These are phyloP conservation scores for Eremophila alpestris DNA, from an alignment of 2,797 vertebrate species.

Conservation along the genomic window DNA sequence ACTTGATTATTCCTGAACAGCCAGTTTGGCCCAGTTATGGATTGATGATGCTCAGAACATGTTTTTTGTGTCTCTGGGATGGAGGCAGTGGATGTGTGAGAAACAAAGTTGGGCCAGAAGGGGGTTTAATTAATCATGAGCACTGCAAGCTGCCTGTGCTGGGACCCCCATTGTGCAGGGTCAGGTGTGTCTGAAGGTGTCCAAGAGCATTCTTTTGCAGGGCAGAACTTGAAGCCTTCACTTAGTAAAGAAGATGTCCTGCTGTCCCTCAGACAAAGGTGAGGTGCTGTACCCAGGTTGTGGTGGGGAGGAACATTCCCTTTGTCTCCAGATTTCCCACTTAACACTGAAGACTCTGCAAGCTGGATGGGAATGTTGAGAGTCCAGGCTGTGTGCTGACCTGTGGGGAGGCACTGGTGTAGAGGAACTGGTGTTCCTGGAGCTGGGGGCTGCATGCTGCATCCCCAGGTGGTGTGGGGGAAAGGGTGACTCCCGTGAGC, in stretches of 20 bases:
- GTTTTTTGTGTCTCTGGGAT: background rate
- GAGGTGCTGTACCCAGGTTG: rapidly evolving
- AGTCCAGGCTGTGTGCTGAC: rapidly evolving
- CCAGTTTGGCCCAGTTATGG: background rate
- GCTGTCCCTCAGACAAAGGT: background rate
- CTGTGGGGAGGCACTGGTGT: rapidly evolving
- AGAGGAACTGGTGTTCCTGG: rapidly evolving
- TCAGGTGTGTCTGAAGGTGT: background rate
- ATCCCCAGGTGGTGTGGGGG: rapidly evolving
- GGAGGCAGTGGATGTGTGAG: background rate
- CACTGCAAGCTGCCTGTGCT: background rate
- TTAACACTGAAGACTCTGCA: rapidly evolving
- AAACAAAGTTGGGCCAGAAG: background rate
- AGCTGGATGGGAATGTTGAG: rapidly evolving
- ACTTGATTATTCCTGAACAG: background rate
- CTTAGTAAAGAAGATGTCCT: rapidly evolving
- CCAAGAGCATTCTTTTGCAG: rapidly evolving
- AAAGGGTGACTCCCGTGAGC: background rate
- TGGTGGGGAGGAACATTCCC: background rate
- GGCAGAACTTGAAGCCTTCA: too few species aligned
- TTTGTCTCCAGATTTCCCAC: rapidly evolving
- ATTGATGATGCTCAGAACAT: rapidly evolving
- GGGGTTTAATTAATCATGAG: background rate
- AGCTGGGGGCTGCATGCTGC: rapidly evolving
- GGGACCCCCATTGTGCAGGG: rapidly evolving